Percentiles rank a stretch among this genome's conserved stretches.
Conservation (phyloP, 2,797 vertebrate species). For the Simalia tracyae region DNA sequence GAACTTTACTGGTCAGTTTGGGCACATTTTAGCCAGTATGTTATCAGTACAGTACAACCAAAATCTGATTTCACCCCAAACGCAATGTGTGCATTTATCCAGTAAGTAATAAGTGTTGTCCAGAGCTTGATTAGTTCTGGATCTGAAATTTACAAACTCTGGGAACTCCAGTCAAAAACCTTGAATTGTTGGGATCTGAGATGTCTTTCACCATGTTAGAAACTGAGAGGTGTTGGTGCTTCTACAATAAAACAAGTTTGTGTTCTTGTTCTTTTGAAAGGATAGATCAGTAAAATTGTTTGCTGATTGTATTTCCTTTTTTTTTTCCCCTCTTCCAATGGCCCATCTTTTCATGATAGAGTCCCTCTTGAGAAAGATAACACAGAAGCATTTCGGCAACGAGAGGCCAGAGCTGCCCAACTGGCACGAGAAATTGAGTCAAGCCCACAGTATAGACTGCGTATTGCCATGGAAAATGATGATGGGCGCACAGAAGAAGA, state of each 20-base stretch:
- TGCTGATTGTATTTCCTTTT: background rate
- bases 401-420: conserved; percentile 85
- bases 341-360: conserved; percentile 61
- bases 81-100: background rate
- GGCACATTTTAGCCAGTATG: background rate
- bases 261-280: background rate
- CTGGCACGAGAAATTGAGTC: conserved; percentile 90
- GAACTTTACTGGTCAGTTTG: background rate
- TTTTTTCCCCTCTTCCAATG: background rate
- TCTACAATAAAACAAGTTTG: background rate
- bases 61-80: background rate
- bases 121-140: background rate
- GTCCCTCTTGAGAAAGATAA: conserved; percentile 88
- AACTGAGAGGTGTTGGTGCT: background rate
- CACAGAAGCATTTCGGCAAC: conserved; percentile 83
- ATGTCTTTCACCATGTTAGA: background rate
- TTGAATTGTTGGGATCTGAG: background rate
- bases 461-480: conserved; percentile 86
- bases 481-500: conserved; percentile 89
- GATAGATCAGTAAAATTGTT: background rate
- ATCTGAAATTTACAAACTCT: background rate
- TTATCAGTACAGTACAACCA: background rate
- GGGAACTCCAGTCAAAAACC: background rate
- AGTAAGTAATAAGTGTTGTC: background rate
- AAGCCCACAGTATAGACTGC: conserved; percentile 86